Evolutionary conservation across 2,113 vertebrate species (phyloP).

Genomic region (Puntigrus tetrazona): DNA sequence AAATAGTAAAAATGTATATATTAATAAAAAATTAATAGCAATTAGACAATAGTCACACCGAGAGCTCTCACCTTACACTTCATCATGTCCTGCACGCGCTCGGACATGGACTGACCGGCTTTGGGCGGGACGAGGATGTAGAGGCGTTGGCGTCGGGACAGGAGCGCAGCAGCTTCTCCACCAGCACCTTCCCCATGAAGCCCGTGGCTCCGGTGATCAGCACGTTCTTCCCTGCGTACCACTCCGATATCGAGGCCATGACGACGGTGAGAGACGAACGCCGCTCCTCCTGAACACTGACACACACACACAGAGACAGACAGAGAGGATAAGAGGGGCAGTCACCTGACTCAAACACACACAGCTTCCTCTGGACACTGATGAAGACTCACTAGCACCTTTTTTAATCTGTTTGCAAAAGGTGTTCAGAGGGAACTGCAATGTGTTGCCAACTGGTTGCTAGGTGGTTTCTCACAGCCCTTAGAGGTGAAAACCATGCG

Average conservation of each 20-base stretch:
- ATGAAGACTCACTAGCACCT: not conserved
- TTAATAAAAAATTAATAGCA: not conserved
- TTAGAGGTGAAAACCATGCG: not conserved
- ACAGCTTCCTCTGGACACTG: not conserved
- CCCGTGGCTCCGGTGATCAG: slow-evolving; percentile 93
- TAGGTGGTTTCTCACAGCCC: not conserved
- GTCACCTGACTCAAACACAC: not conserved
- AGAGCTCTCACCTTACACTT: slow-evolving; percentile 82
- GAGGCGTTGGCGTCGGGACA: slow-evolving; percentile 85
- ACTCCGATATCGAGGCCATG: slow-evolving; percentile 85
- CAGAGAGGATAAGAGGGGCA: not conserved
- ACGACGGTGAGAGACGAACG: slow-evolving; percentile 39
- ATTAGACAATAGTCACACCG: not conserved
- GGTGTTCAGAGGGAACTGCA: not conserved
- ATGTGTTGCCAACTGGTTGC: not conserved
- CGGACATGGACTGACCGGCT: slow-evolving; percentile 86
- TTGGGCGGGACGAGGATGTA: slow-evolving; percentile 92
- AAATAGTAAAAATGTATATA: not conserved
- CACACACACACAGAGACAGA: not conserved
- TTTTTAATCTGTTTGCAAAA: not conserved
- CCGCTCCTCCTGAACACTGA: slow-evolving; percentile 16
- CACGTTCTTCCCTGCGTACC: slow-evolving; percentile 85
- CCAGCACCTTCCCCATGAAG: slow-evolving; percentile 94
- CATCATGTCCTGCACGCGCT: slow-evolving; percentile 87
- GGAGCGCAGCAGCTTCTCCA: slow-evolving; percentile 92